A percentile compares a stretch with the other conserved stretches of the same genome.
Evolutionary conservation across 2,113 vertebrate genomes (phyloP).

Genomic region (Uropsilus gracilis): DNA sequence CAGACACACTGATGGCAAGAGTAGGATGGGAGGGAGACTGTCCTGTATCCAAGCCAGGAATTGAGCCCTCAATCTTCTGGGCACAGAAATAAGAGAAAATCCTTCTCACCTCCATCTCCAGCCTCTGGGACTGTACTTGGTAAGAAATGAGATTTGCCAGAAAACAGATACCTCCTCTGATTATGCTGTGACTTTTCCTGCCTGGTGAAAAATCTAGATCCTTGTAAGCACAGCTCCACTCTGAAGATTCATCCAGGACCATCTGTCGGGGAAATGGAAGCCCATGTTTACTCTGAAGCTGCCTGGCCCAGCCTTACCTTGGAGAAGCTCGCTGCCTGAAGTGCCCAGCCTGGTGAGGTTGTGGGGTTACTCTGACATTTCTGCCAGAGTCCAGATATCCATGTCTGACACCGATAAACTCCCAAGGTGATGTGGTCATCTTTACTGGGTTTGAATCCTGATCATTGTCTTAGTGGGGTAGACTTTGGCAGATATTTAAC

Average conservation of each 20-base stretch:
- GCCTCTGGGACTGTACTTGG: conserved; percentile 38
- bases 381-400: not conserved
- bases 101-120: conserved; percentile 48
- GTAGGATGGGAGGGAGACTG: not conserved
- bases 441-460: not conserved
- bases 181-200: conserved; percentile 62
- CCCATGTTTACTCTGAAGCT: not conserved
- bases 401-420: not conserved
- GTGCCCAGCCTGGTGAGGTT: too few species aligned
- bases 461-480: not conserved
- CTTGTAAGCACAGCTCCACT: not conserved
- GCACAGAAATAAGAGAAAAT: conserved; percentile 24
- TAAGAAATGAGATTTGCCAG: conserved; percentile 56
- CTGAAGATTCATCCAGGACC: conserved; percentile 30
- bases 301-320: not conserved
- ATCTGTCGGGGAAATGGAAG: conserved; percentile 33
- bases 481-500: not conserved
- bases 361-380: not conserved
- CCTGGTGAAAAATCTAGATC: conserved; percentile 34
- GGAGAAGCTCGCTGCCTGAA: not conserved
- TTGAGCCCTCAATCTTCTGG: conserved; percentile 30
- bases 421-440: not conserved
- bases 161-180: conserved; percentile 58
- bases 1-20: conserved; percentile 16
- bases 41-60: conserved; percentile 21